Conservation (phyloP, 2,888 invertebrate species). For the Drosophila borealis region DNA sequence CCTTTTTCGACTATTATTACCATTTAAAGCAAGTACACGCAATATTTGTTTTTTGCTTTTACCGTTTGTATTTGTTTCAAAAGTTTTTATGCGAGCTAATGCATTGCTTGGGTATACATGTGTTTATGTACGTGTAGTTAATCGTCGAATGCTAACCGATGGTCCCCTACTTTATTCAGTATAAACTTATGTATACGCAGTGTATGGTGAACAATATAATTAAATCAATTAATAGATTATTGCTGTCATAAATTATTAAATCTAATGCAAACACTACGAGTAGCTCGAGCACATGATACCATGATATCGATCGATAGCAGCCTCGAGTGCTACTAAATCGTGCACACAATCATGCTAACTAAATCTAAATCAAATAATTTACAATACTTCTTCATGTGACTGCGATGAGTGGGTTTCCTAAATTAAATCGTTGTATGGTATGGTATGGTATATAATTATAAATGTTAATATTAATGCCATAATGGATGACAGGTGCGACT, state of each 20-base stretch:
- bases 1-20: background rate
- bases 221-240: conserved; percentile 72
- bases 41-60: conserved; percentile 5
- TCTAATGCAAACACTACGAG: conserved; percentile 70
- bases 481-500: conserved; percentile 21
- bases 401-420: conserved; percentile 62
- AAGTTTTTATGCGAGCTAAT: conserved; percentile 50
- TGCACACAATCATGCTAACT: conserved; percentile 56
- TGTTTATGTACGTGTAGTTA: conserved; percentile 36
- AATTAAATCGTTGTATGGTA: conserved; percentile 28
- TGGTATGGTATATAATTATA: conserved; percentile 20
- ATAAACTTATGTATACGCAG: conserved; percentile 29
- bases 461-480: conserved; percentile 18
- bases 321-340: conserved; percentile 59
- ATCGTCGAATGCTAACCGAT: conserved; percentile 48
- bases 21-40: background rate
- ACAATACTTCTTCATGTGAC: conserved; percentile 77
- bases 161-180: conserved; percentile 9
- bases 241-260: conserved; percentile 79
- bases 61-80: conserved; percentile 35
- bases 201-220: conserved; percentile 44
- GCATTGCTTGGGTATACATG: conserved; percentile 51
- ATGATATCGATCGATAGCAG: conserved; percentile 46
- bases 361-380: conserved; percentile 74
- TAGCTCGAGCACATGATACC: conserved; percentile 44